Evolutionary conservation across 2,888 invertebrate species (phyloP), one percentile per base, ranked within the genome.

Genomic region (Clusia tigrina): DNA sequence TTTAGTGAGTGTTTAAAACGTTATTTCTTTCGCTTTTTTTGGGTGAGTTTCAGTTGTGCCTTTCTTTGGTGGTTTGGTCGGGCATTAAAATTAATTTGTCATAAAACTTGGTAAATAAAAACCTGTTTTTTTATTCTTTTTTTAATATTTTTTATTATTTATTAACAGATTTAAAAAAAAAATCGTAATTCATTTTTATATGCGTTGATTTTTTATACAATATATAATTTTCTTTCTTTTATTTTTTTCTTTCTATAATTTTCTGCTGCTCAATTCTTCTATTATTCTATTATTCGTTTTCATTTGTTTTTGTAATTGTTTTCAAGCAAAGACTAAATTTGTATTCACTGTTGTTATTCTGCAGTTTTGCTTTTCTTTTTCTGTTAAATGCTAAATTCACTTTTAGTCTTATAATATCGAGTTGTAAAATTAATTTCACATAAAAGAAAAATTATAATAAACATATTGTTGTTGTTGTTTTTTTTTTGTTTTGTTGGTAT

Each of bases 91-190:
- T n/a, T n/a, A n/a, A n/a, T n/a, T n/a, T n/a, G n/a, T n/a, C n/a
- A 32, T 32, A 32, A 32, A 32, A 32, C 12, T 9, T 12, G 6
- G 6, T 12, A 3, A 42, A n/a, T 42, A n/a, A 42, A 42, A 42
- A 10, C 3, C 42, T 42, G 9, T 42, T 5, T 58, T 61, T 62
- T 62, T 51, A 52, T 59, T 62, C 66, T 65, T 67, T 63, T 55
- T 52, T 54, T 62, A 63, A 26, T 67, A 67, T 65, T 70, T 52
- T 65, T 75, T 78, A 74, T 78, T 77, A 79, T 79, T 74, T 79
- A 77, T 79, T 80, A 80, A 79, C 80, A 80, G 80, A 79, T 77
- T 80, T 72, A 73, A 76, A 78, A 77, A n/a, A n/a, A 78, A 79
- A 79, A 79, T 80, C 68, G 77, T 77, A 78, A 73, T 77, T 71